Conservation (phyloP, 2,797 vertebrate genomes). For the Lepus townsendii region DNA sequence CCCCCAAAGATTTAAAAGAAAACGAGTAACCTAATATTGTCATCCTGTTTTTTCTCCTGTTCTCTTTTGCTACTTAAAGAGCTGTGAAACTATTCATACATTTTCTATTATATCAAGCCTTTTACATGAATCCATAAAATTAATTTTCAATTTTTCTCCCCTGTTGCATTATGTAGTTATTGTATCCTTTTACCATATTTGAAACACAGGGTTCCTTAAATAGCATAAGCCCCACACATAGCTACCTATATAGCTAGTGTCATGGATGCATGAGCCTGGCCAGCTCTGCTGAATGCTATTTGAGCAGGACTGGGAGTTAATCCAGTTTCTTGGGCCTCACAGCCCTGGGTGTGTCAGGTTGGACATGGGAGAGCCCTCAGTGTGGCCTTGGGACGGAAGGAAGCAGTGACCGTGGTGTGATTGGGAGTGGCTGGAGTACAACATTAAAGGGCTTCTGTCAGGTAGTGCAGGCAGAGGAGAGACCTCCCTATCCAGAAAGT, state of each 20-base stretch:
- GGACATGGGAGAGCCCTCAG: not conserved
- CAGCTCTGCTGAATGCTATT: not conserved
- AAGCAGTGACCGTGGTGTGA: not conserved
- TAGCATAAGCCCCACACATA: not conserved
- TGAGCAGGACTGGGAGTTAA: not conserved
- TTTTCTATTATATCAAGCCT: conserved; percentile 52
- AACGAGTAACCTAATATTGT: conserved; percentile 16
- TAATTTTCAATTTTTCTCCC: conserved; percentile 11
- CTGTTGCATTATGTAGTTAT: not conserved
- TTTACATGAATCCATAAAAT: conserved; percentile 39
- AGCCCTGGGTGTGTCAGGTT: not conserved
- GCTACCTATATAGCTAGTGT: not conserved
- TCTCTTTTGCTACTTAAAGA: conserved; percentile 53
- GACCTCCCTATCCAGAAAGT: not conserved
- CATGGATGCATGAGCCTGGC: not conserved
- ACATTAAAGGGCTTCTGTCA: not conserved
- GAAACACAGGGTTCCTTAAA: conserved; percentile 4
- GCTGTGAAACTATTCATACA: not conserved
- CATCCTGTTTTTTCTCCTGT: not conserved
- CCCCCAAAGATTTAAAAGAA: conserved; percentile 57
- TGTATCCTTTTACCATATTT: not conserved
- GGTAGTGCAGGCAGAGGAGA: not conserved
- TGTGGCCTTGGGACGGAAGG: not conserved
- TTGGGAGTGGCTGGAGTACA: not conserved
- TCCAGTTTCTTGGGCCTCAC: not conserved